Evolutionary conservation across 2,888 invertebrate species (phyloP), one percentile per base, ranked within the genome.

Genomic region (Hirtodrosophila alboralis): DNA sequence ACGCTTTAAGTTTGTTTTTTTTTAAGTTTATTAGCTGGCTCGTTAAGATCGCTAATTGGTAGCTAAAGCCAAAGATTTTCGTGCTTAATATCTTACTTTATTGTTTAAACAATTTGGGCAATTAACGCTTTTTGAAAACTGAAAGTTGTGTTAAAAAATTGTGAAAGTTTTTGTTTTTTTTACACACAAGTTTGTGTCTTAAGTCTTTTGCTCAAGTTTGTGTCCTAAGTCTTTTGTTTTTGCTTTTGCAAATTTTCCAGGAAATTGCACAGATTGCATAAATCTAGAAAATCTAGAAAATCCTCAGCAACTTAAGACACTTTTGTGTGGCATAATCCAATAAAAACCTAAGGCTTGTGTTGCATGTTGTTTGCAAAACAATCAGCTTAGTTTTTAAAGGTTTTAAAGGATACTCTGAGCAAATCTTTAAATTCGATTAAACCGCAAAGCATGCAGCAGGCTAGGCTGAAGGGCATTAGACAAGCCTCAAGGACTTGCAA

Each of bases 361-460:
- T 23, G 37, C 40, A 31, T 85, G 85, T 83, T 85, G 85, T 83
- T 83, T 83, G 72, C 62, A 86, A n/a, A 83, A 83, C 86, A 83
- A 56, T 10, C 38, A 13, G 40, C 27, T 31, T 12, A 48, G 67
- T 61, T 58, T 51, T 53, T 57, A 53, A 53, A 52, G 75, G 71
- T 58, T 51, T 53, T 57, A 53, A 53, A 52, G 75, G 71, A 60
- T 58, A 58, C n/a, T 49, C 72, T 40, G 51, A n/a, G 30, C 28
- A 69, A 86, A 83, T 79, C 84, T 79, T 62, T 68, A 67, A 86
- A 87, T 64, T 85, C 71, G 79, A 85, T 85, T 85, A 86, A 79
- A 85, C 85, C 86, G 87, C 87, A 87, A 70, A 86, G 87, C 87
- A 83, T 87, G 85, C 65, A 59, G 58, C 37, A 47, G 18, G 34